A percentile compares a stretch with the other conserved stretches of the same genome.
Evolutionary conservation across 2,888 invertebrate species (phyloP).

Genomic region (Opisthograptis luteolata): DNA sequence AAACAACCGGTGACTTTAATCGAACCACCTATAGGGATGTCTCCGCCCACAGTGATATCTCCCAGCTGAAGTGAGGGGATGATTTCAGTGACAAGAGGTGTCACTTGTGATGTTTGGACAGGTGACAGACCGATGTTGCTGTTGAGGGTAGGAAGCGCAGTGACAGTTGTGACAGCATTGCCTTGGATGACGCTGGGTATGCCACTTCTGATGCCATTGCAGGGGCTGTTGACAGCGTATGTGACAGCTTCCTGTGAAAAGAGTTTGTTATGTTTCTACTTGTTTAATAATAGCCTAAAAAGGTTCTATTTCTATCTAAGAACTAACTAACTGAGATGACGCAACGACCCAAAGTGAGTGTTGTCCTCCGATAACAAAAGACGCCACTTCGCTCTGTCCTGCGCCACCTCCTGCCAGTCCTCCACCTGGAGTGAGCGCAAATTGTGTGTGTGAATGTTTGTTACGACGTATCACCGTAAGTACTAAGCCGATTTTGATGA

Average conservation of each 20-base stretch:
- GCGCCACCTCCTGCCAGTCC: too few relatives aligned
- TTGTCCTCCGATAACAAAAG: too few relatives aligned
- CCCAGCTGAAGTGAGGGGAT: slow-evolving; percentile 64
- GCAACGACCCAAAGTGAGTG: too few relatives aligned
- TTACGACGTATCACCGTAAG: too few relatives aligned
- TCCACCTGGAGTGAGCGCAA: too few relatives aligned
- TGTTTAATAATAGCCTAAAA: not conserved
- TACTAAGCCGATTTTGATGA: too few relatives aligned
- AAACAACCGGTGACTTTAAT: slow-evolving; percentile 68
- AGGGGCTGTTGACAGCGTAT: slow-evolving; percentile 36
- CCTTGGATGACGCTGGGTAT: slow-evolving; percentile 32
- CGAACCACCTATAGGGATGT: slow-evolving; percentile 64
- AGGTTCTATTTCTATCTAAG: not conserved
- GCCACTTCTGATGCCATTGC: slow-evolving; percentile 20
- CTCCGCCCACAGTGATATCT: slow-evolving; percentile 62
- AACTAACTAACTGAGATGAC: too few relatives aligned
- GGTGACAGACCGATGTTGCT: slow-evolving; percentile 21
- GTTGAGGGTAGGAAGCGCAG: slow-evolving; percentile 26
- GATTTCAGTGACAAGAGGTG: slow-evolving; percentile 63
- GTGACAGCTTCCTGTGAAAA: slow-evolving; percentile 41
- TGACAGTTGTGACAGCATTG: slow-evolving; percentile 36
- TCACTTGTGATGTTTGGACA: slow-evolving; percentile 46
- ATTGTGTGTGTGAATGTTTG: too few relatives aligned
- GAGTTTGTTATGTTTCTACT: not conserved
- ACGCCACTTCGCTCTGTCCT: too few relatives aligned